Evolutionary conservation across 2,797 vertebrate genomes (phyloP).

Genomic region (Lepidocolaptes lacrymiger): DNA sequence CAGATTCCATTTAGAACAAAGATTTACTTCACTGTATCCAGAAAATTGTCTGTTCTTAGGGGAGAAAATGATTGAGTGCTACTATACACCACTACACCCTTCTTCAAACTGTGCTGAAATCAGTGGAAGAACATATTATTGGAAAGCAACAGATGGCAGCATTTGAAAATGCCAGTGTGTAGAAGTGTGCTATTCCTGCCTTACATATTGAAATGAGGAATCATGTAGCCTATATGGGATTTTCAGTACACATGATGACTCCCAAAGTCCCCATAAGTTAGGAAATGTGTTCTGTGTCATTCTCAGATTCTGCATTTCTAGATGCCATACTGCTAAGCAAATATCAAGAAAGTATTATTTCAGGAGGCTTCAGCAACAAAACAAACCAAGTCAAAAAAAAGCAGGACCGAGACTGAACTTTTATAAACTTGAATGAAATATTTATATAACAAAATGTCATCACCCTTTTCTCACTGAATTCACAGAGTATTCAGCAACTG

Average conservation of each 20-base stretch:
- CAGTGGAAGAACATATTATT: neutral
- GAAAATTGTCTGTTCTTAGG: neutral
- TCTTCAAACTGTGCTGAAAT: neutral
- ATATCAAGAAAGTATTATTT: neutral
- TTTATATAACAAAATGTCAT: neutral
- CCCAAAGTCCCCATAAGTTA: neutral
- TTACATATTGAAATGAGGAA: neutral
- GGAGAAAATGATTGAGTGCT: neutral
- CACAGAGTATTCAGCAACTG: neutral
- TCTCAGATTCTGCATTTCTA: neutral
- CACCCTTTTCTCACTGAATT: neutral
- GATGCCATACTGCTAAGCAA: neutral
- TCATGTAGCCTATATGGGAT: neutral
- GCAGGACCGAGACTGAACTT: neutral
- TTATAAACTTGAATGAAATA: neutral
- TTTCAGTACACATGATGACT: neutral
- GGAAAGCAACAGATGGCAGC: neutral
- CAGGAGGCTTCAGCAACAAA: neutral
- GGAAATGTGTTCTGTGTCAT: neutral
- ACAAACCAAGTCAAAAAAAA: neutral
- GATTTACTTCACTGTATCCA: neutral
- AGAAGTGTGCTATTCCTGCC: neutral
- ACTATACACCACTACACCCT: neutral
- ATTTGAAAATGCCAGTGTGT: neutral
- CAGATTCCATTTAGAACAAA: neutral